Base-by-base conservation (phyloP, 1,140 invertebrate genomes). In the Bombus sylvicola region DNA sequence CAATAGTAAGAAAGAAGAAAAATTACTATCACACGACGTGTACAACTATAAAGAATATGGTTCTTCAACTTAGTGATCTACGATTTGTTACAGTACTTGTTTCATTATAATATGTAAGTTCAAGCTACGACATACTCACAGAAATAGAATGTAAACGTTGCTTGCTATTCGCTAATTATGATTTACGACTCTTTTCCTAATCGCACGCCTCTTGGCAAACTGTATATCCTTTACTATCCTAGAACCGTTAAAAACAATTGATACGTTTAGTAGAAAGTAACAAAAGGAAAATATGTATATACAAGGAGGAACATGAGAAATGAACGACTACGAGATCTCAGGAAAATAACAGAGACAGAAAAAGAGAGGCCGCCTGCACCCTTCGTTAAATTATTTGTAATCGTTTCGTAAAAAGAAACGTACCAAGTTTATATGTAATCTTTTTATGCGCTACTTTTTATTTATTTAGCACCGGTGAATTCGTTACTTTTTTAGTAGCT, bases 321-420 rank as follows among this genome's bases (percentile, higher is more conserved):
- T 47, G 41, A 31, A 39, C 9, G 28, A 31, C n/a, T 64, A 62
- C 13, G 62, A 28, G 22, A 88, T 34, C 22, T 75, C 53, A 62
- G 59, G 39, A 69, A 69, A 81, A 15, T 34, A 34, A 53, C 22
- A 86, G 34, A 87, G 57, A 85, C n/a, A 72, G 47, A 53, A 39
- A 57, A 73, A 80, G 76, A 81, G 59, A 68, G 84, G 86, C 87
- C 86, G 83, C 74, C 75, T 88, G 89, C 88, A 91, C 89, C 92
- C 88, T 89, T 89, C 89, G 75, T 72, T 83, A 89, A 89, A 71
- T 62, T 85, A 59, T 87, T 87, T 83, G 83, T 88, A 76, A 57
- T 87, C 68, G 88, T 85, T 84, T 83, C 88, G 87, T 81, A 75
- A 74, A 62, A 73, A 81, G 81, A 81, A 88, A 79, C 74, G 84